These are phyloP conservation scores for Thermophis baileyi DNA, from an alignment of 2,113 vertebrate genomes.

Conservation along the genomic window DNA sequence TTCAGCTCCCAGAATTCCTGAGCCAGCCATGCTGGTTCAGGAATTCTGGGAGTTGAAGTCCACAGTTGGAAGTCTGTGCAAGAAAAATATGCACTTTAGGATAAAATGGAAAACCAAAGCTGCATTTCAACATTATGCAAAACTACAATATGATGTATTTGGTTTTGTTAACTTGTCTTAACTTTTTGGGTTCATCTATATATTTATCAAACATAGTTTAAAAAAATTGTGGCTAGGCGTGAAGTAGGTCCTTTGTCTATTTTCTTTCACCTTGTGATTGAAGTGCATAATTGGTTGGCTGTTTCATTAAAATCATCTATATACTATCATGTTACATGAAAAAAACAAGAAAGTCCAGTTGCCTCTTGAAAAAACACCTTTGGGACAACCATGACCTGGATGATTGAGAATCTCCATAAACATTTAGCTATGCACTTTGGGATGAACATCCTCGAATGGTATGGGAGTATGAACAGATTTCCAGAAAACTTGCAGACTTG, in stretches of 20 bases:
- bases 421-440: too few relatives aligned
- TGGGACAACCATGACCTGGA: too few relatives aligned
- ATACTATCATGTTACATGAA: not conserved
- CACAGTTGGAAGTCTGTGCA: not conserved
- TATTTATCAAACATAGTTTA: not conserved
- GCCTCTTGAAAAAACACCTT: too few relatives aligned
- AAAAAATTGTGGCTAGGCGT: not conserved
- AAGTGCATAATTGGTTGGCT: not conserved
- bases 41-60: not conserved
- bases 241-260: not conserved
- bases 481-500: too few relatives aligned
- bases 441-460: too few relatives aligned
- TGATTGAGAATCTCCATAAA: too few relatives aligned
- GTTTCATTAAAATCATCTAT: not conserved
- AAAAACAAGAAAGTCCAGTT: not conserved
- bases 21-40: not conserved
- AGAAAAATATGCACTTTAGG: not conserved
- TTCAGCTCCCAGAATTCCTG: too few relatives aligned
- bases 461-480: too few relatives aligned
- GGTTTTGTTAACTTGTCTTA: not conserved
- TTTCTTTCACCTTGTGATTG: not conserved
- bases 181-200: not conserved
- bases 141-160: not conserved
- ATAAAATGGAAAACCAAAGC: not conserved
- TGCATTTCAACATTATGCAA: not conserved